Conservation (phyloP, 2,113 vertebrate genomes). For the Piaya cayana region DNA sequence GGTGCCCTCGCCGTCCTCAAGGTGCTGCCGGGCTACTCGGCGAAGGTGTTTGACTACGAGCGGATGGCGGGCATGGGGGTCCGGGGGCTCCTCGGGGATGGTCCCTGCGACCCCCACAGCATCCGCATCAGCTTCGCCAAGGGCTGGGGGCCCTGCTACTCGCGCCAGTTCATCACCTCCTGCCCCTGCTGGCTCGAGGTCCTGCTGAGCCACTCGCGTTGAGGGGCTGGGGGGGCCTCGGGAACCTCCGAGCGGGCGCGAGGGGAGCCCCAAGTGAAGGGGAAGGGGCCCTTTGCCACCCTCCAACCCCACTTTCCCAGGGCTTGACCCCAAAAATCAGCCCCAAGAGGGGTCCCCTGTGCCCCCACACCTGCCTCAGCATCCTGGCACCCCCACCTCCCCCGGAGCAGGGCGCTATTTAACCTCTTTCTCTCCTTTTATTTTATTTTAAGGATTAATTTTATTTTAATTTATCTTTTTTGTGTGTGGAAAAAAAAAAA, state of each 20-base stretch:
- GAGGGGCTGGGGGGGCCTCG: not conserved
- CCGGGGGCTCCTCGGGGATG: not conserved
- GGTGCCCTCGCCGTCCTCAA: conserved; percentile 13
- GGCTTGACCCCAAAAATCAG: not conserved
- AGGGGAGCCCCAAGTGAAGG: not conserved
- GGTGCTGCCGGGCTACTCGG: conserved; percentile 60
- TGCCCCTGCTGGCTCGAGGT: conserved; percentile 76
- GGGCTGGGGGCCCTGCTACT: conserved; percentile 73
- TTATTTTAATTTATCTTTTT: conserved; percentile 23
- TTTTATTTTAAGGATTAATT: not conserved
- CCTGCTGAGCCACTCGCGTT: conserved; percentile 1
- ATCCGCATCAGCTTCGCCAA: conserved; percentile 74
- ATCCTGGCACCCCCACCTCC: not conserved
- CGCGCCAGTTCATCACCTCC: conserved; percentile 70
- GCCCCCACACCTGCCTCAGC: too few relatives aligned
- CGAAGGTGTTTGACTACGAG: conserved; percentile 64
- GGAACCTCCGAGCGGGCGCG: not conserved
- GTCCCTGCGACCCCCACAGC: conserved; percentile 54
- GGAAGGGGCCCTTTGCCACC: too few relatives aligned
- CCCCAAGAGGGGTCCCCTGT: not conserved
- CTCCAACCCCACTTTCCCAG: not conserved
- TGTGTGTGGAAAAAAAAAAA: too few relatives aligned
- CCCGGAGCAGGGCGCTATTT: not conserved
- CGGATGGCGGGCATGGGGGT: not conserved
- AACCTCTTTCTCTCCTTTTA: not conserved